These are phyloP conservation scores for Caenorhabditis elegans DNA, from an alignment of 1,140 invertebrate species.

Conservation along the genomic window WBcel235 BX284603.4:6723501-6724000, in stretches of 20 bases:
- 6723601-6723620: background rate
- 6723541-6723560: background rate
- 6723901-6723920: slow-evolving; percentile 26
- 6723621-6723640: slow-evolving; percentile 29
- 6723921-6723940: background rate
- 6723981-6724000: slow-evolving; percentile 48
- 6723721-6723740: background rate
- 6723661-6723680: slow-evolving; percentile 10
- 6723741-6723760: background rate
- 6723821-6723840: slow-evolving; percentile 23
- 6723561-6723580: slow-evolving; percentile 31
- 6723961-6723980: slow-evolving; percentile 8
- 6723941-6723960: slow-evolving; percentile 1
- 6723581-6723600: slow-evolving; percentile 32
- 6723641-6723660: background rate
- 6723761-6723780: background rate
- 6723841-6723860: slow-evolving; percentile 31
- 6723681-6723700: slow-evolving; percentile 9
- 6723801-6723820: background rate
- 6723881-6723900: slow-evolving; percentile 26
- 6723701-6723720: slow-evolving; percentile 20
- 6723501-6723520: background rate
- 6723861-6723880: slow-evolving; percentile 31
- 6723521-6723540: background rate
- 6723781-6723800: background rate